Evolutionary conservation across 2,797 vertebrate genomes (phyloP).

Genomic region (Echeneis naucrates): DNA sequence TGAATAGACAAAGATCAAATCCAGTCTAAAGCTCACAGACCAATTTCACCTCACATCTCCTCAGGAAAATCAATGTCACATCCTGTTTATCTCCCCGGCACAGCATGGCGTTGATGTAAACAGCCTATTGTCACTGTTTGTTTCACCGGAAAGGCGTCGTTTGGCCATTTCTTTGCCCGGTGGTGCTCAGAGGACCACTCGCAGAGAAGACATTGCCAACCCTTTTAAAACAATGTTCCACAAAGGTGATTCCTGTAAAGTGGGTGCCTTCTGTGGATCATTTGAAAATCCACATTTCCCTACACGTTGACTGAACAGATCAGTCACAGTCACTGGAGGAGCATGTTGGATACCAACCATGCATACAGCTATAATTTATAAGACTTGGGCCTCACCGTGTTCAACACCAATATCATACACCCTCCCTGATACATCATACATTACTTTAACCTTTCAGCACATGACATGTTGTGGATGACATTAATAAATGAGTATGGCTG

Average conservation of each 20-base stretch:
- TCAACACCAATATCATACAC: neutral
- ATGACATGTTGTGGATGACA: neutral
- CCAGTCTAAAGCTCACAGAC: neutral
- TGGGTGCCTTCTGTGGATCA: neutral
- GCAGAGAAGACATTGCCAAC: constrained; percentile 8
- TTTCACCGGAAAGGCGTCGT: constrained; percentile 1
- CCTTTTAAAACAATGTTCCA: neutral
- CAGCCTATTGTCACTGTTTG: neutral
- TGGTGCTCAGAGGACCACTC: neutral
- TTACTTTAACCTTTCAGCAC: neutral
- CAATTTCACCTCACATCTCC: neutral
- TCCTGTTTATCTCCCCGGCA: neutral
- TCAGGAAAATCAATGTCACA: neutral
- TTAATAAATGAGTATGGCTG: constrained; percentile 1
- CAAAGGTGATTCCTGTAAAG: constrained; percentile 3
- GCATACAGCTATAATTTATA: neutral
- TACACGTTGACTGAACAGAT: constrained; percentile 21
- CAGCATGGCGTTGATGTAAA: neutral
- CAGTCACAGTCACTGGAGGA: constrained; percentile 35
- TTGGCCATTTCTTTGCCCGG: neutral
- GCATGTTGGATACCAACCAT: constrained; percentile 2
- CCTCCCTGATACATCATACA: neutral
- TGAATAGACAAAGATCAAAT: constrained; percentile 2
- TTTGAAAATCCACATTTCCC: constrained; percentile 11
- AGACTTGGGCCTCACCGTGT: neutral